These are phyloP conservation scores for Chelonoidis abingdonii DNA, from an alignment of 2,113 vertebrate species.

Conservation along the genomic window DNA sequence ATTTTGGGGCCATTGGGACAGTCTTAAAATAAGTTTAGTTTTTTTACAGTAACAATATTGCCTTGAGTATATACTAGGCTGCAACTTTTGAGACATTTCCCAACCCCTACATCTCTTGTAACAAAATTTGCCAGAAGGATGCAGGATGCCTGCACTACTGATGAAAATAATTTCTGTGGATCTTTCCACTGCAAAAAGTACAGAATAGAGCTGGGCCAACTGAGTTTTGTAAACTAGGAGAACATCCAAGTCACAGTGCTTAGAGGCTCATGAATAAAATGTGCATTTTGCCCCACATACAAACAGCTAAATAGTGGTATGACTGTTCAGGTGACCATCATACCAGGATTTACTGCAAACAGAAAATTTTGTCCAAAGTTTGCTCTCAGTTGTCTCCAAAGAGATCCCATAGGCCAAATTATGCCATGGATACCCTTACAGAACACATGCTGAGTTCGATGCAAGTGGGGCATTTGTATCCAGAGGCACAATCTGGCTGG, in stretches of 20 bases:
- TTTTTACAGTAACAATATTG: background rate
- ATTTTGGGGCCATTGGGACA: fast-evolving
- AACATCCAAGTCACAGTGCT: background rate
- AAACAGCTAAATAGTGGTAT: background rate
- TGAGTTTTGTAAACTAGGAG: background rate
- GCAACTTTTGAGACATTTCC: background rate
- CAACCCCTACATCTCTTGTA: background rate
- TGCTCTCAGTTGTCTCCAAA: background rate
- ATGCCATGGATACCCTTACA: background rate
- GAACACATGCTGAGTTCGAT: background rate
- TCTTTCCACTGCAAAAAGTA: background rate
- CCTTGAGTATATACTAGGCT: background rate
- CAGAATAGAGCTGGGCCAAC: background rate
- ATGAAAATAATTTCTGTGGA: background rate
- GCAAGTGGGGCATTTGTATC: background rate
- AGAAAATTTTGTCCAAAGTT: background rate
- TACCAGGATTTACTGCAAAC: background rate
- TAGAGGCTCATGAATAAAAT: background rate
- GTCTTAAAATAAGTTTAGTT: background rate
- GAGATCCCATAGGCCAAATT: background rate
- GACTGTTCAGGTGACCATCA: background rate
- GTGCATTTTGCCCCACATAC: background rate
- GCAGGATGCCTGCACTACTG: background rate
- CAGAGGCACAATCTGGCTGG: constrained; percentile 13
- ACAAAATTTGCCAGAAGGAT: background rate